Base-by-base conservation (phyloP, 2,888 invertebrate genomes). In the Empis stercorea region DNA sequence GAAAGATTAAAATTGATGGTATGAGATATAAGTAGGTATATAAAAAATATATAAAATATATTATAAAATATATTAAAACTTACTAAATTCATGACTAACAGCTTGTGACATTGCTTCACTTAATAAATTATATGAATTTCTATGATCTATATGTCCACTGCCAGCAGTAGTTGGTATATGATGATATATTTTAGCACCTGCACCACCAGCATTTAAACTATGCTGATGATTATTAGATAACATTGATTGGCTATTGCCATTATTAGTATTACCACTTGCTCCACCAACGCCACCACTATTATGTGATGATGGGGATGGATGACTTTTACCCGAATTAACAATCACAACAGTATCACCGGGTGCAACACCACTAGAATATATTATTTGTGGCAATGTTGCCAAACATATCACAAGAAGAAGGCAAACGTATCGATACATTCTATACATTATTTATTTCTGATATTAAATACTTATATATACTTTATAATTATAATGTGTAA, bases 91-190 rank as follows among this genome's bases (percentile, higher is more conserved):
- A 56, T 75, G 73, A 55, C 73, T 74, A 49, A 76, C 74, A 23
- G 75, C 76, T 60, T 75, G 72, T 39, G 75, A 73, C 65, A 76
- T 69, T 53, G 76, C 73, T 63, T 78, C 75, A 56, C 73, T 73
- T 49, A 77, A 63, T 47, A 72, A 61, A 53, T 72, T 70, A 53
- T 71, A 72, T 34, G 71, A 71, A 59, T 69, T 73, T 50, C 63
- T 59, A 20, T 51, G 49, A 46, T 61, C 57, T 51, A 57, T 54
- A 51, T 60, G 59, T 41, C 59, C 57, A 54, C 60, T 57, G 32
- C 56, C 59, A 23, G 47, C n/a, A 15, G 45, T 10, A 20, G 59
- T 54, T 13, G 56, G 52, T 42, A 54, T 47, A 53, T 58, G 59
- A 41, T 59, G 48, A 44, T 51, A 49, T 39, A 55, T 48, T 46